Evolutionary conservation across 2,113 vertebrate species (phyloP), one percentile per base, ranked within the genome.

Genomic region (Nyctibius bracteatus): DNA sequence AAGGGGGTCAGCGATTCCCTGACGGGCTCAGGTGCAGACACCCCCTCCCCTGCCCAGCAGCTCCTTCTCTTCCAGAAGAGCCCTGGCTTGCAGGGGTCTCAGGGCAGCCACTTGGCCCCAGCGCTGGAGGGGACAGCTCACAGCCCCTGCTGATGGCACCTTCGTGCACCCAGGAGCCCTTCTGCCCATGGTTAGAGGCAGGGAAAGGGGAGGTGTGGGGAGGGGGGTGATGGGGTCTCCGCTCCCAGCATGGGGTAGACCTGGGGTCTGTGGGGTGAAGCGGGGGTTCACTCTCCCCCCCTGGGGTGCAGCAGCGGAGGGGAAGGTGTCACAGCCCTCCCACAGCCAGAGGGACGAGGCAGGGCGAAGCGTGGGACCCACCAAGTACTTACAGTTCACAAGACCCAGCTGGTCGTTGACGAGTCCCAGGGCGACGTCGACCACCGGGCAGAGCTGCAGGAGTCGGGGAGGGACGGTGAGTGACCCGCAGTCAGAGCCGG

Each of bases 401-500:
- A 97, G 90, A 24, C 96, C 93, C 92, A 98, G 93, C 37, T 98
- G 88, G n/a, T 97, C 97, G 0, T 96, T 98, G 79, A 97, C 9
- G 0, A 98, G 92, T 16, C 97, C 98, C 86, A 98, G 90, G 24
- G 96, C 68, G 1, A 97, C 43, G 0, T 88, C 59, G 0, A 97
- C 92, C 4, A 97, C 94, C 0, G 94, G 97, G 81, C 97, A 98
- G 77, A 98, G 97, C 98, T 98, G 97, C 15, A 47, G 16, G 55
- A 57, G 87, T 6, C 30, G 1, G 84, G 12, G 23, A 57, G 24
- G 5, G 25, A 6, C 0, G 0, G 39, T 35, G 74, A 33, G 14
- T 4, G 9, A 22, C 10, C 8, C 3, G 0, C 0, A 0, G 6
- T 12, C 15, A 10, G 51, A 62, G 49, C 25, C 2, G 0, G 31